Percentiles rank a stretch among this genome's conserved stretches.
These are phyloP conservation scores for Takifugu flavidus DNA, from an alignment of 2,113 vertebrate species.

Conservation along the genomic window DNA sequence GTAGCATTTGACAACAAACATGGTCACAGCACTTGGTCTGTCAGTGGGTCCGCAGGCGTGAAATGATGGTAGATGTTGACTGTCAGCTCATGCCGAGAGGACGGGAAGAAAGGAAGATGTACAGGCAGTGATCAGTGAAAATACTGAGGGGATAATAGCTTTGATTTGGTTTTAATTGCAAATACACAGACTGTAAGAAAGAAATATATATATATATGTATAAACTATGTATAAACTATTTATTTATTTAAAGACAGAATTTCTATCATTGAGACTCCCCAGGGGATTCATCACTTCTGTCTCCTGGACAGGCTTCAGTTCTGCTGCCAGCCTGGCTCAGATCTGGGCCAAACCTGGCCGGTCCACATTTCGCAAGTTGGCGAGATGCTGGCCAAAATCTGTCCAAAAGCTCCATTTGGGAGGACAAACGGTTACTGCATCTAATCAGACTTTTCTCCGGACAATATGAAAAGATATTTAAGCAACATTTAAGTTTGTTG, in stretches of 20 bases:
- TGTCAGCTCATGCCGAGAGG: constrained; percentile 41
- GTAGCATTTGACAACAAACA: constrained; percentile 67
- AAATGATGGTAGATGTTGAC: constrained; percentile 51
- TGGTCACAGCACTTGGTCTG: constrained; percentile 59
- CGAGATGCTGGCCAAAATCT: constrained; percentile 32
- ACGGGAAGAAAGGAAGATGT: constrained; percentile 10
- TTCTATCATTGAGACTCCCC: constrained; percentile 14
- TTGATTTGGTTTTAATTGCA: no score
- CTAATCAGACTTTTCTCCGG: constrained; percentile 21
- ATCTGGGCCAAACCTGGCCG: constrained; percentile 44
- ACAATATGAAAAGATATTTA: constrained; percentile 34
- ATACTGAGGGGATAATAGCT: constrained; percentile 1
- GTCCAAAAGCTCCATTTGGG: constrained; percentile 36
- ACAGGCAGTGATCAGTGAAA: constrained; percentile 11
- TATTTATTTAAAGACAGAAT: not conserved
- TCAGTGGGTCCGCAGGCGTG: constrained; percentile 50
- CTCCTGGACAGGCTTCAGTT: constrained; percentile 39
- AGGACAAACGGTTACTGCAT: constrained; percentile 44
- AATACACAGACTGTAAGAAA: no score
- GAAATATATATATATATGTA: no score
- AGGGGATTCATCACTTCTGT: constrained; percentile 42
- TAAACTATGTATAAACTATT: not conserved
- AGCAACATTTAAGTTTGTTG: constrained; percentile 31
- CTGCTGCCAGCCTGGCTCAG: constrained; percentile 43
- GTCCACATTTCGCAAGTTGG: constrained; percentile 47